Percentiles rank a stretch among this genome's conserved stretches.
Evolutionary conservation across 2,113 vertebrate genomes (phyloP).

Genomic region (Leptocoma aspasia): DNA sequence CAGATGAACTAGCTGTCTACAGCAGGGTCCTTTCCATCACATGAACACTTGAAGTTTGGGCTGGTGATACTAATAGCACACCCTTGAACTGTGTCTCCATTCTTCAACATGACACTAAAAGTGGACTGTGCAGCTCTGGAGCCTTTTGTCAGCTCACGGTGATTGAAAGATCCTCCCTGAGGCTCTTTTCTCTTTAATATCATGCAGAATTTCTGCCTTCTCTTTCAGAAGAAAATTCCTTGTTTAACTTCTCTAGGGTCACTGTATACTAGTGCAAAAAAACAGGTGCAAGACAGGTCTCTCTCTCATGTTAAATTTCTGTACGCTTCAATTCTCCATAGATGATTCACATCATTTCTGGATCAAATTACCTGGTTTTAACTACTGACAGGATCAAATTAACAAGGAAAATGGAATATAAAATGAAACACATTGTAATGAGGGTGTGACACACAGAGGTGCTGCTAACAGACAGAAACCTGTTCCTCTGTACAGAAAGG

Average conservation of each 20-base stretch:
- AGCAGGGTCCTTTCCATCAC: slow-evolving; percentile 27
- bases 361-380: slow-evolving; percentile 58
- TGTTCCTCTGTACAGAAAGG: neutral
- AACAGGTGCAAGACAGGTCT: slow-evolving; percentile 27
- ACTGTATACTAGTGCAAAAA: slow-evolving; percentile 19
- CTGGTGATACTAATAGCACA: slow-evolving; percentile 37
- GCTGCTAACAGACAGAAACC: neutral
- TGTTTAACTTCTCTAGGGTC: slow-evolving; percentile 25
- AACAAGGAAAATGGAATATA: slow-evolving; percentile 45
- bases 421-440: slow-evolving; percentile 52
- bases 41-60: neutral
- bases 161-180: slow-evolving; percentile 51
- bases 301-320: slow-evolving; percentile 35
- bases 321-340: slow-evolving; percentile 33
- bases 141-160: slow-evolving; percentile 43
- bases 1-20: neutral
- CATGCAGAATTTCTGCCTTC: slow-evolving; percentile 33
- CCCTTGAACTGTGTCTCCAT: slow-evolving; percentile 39
- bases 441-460: neutral
- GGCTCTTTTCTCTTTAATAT: slow-evolving; percentile 40
- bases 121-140: slow-evolving; percentile 36
- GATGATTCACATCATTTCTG: slow-evolving; percentile 39
- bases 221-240: slow-evolving; percentile 35
- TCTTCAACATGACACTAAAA: slow-evolving; percentile 50
- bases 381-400: slow-evolving; percentile 49